Base-by-base conservation (phyloP, 2,113 vertebrate genomes). In the Hucho hucho region DNA sequence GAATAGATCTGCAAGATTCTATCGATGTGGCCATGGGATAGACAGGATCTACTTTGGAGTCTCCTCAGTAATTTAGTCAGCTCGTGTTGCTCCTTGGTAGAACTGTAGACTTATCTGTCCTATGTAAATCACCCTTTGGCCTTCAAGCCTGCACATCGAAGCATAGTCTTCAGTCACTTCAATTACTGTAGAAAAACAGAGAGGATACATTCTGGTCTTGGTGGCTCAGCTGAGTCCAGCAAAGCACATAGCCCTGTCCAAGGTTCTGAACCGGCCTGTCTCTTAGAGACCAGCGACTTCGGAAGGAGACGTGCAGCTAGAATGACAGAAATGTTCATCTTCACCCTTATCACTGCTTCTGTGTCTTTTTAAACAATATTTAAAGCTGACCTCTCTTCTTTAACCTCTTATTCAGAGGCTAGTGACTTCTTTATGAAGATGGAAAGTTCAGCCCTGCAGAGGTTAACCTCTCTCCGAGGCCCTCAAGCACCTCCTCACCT, bases 51-150 rank as follows among this genome's bases (percentile, higher is more conserved):
- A 53, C 49, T 53, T 14, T 18, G 49, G 14, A 53, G 16, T 53
- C 16, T n/a, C 59, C n/a, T 63, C 22, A 3, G 9, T 47, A 32
- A 49, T 46, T 22, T n/a, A 63, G 28, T 73, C 71, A 64, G 59
- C 18, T 46, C 20, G 37, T 73, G 56, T 9, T 37, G 6, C 3
- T 20, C 70, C 14, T 24, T 75, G 80, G 82, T 79, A 73, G 70
- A 81, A 73, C 68, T 24, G 66, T 12, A 0, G 80, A 75, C 78
- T 77, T 84, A 73, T 83, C 78, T 76, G 43, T 18, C 13, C 64
- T 70, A 29, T 85, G 74, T 46, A 80, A 84, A 85, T 79, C 47
- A 22, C 13, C 5, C 70, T 3, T 25, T 2, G 0, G 37, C 53
- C 82, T 81, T 81, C 53, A 79, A 74, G 70, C 66, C 68, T 70